These are phyloP conservation scores for Heterodera carotae DNA, from an alignment of 1,140 invertebrate species.

Conservation along the genomic window DNA sequence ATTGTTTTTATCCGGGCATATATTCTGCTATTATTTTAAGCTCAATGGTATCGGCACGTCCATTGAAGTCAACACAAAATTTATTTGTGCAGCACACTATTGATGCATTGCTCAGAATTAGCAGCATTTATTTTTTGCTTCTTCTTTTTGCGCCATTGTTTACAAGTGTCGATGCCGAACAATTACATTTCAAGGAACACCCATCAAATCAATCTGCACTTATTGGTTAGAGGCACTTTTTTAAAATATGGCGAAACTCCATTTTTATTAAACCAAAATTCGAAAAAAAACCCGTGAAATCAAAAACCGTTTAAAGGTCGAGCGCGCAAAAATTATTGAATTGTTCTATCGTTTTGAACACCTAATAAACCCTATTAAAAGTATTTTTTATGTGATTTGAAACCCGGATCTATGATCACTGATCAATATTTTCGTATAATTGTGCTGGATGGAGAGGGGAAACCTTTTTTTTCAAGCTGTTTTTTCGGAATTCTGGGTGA, in stretches of 20 bases:
- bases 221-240: slow-evolving; percentile 28
- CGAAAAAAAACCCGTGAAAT: neutral
- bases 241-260: too few relatives aligned
- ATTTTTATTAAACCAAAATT: too few relatives aligned
- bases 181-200: slow-evolving; percentile 36
- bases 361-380: too few relatives aligned
- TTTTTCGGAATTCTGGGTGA: too few relatives aligned
- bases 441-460: too few relatives aligned
- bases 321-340: too few relatives aligned
- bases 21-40: neutral
- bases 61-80: neutral
- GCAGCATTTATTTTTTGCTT: neutral
- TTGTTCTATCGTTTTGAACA: too few relatives aligned
- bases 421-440: too few relatives aligned
- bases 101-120: neutral
- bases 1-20: neutral
- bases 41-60: neutral
- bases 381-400: too few relatives aligned
- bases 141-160: neutral
- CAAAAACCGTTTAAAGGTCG: too few relatives aligned
- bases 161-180: neutral
- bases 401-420: too few relatives aligned
- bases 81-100: neutral
- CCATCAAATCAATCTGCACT: slow-evolving; percentile 43
- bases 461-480: too few relatives aligned